Percentiles rank a stretch among this genome's conserved stretches.
Evolutionary conservation across 2,113 vertebrate genomes (phyloP).

Genomic region (Alethe castanea): DNA sequence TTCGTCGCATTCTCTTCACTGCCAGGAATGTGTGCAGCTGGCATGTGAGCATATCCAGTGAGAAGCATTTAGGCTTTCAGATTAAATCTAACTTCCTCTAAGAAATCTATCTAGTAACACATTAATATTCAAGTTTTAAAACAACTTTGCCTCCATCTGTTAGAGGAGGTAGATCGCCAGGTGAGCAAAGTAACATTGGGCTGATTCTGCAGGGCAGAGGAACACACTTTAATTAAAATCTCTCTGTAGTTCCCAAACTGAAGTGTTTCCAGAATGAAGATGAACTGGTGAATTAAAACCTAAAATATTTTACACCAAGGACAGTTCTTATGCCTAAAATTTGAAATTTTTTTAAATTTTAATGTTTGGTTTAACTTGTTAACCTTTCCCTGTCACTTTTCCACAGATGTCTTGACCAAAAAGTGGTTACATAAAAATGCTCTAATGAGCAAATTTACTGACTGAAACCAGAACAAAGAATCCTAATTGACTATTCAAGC

Average conservation of each 20-base stretch:
- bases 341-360: neutral
- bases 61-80: neutral
- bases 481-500: slow-evolving; percentile 3
- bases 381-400: neutral
- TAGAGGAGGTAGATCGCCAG: neutral
- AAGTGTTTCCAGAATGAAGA: neutral
- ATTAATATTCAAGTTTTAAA: neutral
- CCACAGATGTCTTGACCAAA: neutral
- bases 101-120: neutral
- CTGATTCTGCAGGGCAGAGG: neutral
- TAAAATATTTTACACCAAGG: neutral
- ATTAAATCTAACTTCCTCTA: neutral
- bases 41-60: neutral
- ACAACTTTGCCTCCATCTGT: neutral
- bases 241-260: neutral
- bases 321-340: neutral
- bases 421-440: neutral
- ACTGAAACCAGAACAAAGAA: slow-evolving; percentile 12
- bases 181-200: neutral
- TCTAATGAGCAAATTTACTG: slow-evolving; percentile 7
- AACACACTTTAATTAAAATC: neutral
- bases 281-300: neutral
- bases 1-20: neutral
- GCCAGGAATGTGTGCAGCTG: neutral
- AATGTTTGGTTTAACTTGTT: neutral